phyloP scores from a whole-genome alignment of 2,797 vertebrate genomes.

The Amphiprion clarkii region DNA sequence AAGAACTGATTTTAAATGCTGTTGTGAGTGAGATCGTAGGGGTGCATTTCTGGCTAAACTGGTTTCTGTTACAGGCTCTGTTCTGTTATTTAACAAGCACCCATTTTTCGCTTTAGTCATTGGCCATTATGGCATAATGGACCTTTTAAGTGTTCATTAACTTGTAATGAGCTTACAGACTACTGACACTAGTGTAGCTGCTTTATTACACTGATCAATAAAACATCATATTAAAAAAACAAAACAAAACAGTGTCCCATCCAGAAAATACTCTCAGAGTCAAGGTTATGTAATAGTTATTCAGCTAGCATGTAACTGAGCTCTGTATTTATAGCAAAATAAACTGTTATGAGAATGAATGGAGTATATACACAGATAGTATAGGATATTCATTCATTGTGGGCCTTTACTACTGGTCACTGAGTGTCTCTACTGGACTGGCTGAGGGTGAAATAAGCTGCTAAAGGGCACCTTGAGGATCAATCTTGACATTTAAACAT shows the following conservation, averaged over 20 bases:
- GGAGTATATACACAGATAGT: neutral
- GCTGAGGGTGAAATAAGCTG: no score
- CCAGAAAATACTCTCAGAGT: neutral
- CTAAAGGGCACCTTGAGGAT: slow-evolving; percentile 41
- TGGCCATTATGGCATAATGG: neutral
- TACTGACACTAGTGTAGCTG: neutral
- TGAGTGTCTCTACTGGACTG: slow-evolving; percentile 6
- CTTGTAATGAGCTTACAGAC: neutral
- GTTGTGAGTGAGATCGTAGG: neutral
- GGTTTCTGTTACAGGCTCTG: neutral
- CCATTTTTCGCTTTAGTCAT: neutral
- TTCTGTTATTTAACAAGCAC: neutral
- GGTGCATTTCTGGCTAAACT: neutral
- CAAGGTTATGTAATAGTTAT: neutral
- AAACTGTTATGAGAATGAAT: neutral
- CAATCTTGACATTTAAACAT: slow-evolving; percentile 41
- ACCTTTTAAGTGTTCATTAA: neutral
- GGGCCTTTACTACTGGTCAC: neutral
- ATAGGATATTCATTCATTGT: neutral
- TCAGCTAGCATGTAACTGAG: neutral
- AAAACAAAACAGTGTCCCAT: neutral
- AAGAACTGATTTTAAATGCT: neutral
- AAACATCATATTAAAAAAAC: slow-evolving; percentile 13
- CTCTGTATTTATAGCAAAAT: slow-evolving; percentile 9
- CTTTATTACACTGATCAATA: slow-evolving; percentile 32